Conservation (phyloP, 2,888 invertebrate species). For the Ephialtes manifestator region DNA sequence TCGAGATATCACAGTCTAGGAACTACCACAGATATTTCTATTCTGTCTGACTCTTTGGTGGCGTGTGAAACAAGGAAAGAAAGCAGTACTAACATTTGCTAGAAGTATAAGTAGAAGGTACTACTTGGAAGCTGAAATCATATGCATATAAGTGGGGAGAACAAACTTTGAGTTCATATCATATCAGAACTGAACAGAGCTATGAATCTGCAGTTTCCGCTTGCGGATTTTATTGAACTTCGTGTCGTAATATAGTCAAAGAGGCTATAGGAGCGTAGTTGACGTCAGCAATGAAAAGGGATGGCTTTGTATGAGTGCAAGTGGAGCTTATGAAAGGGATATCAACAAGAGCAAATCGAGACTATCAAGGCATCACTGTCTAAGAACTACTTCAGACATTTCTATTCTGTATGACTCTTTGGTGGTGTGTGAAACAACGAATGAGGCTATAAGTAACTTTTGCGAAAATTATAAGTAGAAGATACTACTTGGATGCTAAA, state of each 20-base stretch:
- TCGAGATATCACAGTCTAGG: background rate
- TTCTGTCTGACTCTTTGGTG: background rate
- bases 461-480: background rate
- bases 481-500: background rate
- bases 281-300: background rate
- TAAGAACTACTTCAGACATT: background rate
- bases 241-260: background rate
- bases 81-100: background rate
- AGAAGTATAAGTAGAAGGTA: background rate
- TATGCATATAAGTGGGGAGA: background rate
- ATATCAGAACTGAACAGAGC: background rate
- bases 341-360: background rate
- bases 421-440: background rate
- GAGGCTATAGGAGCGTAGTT: background rate
- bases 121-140: conserved; percentile 6
- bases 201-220: background rate
- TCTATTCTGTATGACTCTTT: background rate
- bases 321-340: background rate
- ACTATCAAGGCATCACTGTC: background rate
- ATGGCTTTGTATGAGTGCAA: background rate
- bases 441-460: background rate
- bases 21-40: background rate
- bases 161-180: background rate
- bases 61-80: background rate
- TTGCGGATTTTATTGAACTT: background rate